phyloP scores from a whole-genome alignment of 2,113 vertebrate species.

The Puffinus mauretanicus region DNA sequence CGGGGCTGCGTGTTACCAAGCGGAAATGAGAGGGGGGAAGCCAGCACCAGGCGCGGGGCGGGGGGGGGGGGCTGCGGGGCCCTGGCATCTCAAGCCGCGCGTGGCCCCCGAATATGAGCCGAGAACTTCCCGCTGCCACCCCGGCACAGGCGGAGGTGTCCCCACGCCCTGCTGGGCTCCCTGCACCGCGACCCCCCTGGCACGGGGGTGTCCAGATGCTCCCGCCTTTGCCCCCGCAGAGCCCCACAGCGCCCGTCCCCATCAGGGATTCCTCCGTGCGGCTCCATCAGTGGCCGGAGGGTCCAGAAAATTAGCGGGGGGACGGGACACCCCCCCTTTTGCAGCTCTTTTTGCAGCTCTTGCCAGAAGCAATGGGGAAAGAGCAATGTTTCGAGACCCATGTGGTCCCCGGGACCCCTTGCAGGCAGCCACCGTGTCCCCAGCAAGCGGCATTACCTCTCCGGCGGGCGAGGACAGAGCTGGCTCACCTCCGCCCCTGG shows the following conservation, averaged over 20 bases:
- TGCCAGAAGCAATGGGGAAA: fast-evolving
- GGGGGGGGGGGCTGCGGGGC: background rate
- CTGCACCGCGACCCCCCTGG: fast-evolving
- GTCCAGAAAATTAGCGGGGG: background rate
- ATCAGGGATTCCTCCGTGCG: background rate
- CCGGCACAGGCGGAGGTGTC: fast-evolving
- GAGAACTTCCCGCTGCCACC: background rate
- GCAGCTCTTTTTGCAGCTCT: background rate
- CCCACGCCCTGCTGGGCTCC: background rate
- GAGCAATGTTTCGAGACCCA: fast-evolving
- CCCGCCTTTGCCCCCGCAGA: background rate
- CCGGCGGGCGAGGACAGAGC: background rate
- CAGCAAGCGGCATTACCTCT: constrained; percentile 11
- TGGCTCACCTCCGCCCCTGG: background rate
- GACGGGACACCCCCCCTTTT: fast-evolving
- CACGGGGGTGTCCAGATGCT: background rate
- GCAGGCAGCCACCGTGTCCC: background rate
- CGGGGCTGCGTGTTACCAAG: background rate
- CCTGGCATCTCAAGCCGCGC: fast-evolving
- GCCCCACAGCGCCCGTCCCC: background rate
- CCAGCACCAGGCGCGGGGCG: background rate
- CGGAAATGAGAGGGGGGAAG: background rate
- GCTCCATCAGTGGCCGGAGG: background rate
- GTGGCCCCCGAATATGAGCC: background rate
- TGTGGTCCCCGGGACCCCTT: background rate